phyloP scores from a whole-genome alignment of 2,113 vertebrate genomes.

The Ardeotis arabs region DNA sequence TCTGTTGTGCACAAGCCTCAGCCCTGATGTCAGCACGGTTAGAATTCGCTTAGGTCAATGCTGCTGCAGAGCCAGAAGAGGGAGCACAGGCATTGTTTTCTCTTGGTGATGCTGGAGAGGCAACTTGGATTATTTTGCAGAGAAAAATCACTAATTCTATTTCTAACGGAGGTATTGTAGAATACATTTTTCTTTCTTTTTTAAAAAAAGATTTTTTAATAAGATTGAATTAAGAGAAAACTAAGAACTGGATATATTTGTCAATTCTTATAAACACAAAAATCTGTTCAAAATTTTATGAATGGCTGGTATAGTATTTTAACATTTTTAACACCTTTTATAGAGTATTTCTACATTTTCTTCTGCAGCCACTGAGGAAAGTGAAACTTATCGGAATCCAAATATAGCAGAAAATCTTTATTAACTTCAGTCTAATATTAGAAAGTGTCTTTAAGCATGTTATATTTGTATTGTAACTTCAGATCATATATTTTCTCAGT shows the following conservation, averaged over 20 bases:
- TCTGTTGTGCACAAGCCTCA: neutral
- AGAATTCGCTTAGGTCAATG: neutral
- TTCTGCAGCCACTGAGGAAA: neutral
- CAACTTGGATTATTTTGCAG: neutral
- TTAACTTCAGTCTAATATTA: neutral
- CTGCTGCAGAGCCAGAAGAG: slow-evolving; percentile 70
- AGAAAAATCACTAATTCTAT: neutral
- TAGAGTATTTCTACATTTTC: neutral
- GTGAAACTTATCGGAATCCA: neutral
- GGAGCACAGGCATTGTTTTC: slow-evolving; percentile 61
- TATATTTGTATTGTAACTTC: neutral
- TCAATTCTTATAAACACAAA: neutral
- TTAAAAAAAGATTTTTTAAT: neutral
- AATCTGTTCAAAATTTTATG: neutral
- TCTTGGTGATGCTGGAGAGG: neutral
- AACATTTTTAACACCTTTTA: neutral
- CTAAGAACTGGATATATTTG: neutral
- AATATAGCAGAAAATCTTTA: neutral
- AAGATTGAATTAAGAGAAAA: neutral
- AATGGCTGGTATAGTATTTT: neutral
- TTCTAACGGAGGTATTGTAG: neutral
- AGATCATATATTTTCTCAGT: neutral
- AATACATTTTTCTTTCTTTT: neutral
- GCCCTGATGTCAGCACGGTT: no score
- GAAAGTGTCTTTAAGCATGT: neutral